These are phyloP conservation scores for Turritopsis rubra DNA, from an alignment of 30 jellyfish, hydroid and myxozoan species.

Conservation along the genomic window DNA sequence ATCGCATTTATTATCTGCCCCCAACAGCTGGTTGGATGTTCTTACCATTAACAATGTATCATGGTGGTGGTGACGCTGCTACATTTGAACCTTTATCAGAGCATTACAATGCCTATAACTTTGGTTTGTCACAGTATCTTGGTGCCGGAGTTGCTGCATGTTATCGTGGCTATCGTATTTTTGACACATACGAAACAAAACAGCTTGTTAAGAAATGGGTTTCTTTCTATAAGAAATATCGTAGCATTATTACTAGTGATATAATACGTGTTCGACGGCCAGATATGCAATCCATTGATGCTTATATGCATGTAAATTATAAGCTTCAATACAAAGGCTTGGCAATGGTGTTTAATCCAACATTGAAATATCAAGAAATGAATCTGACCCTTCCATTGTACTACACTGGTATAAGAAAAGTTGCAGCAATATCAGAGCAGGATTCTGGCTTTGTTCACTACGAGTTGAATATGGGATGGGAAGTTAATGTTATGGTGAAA, in stretches of 20 bases:
- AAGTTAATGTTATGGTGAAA: constrained; percentile 18
- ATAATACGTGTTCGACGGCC: constrained; percentile 33
- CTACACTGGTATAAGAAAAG: constrained; percentile 26
- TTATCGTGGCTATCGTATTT: constrained; percentile 35
- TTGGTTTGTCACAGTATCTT: constrained; percentile 33
- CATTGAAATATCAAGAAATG: background rate
- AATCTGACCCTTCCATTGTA: constrained; percentile 25
- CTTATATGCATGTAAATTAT: constrained; percentile 30
- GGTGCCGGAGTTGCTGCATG: constrained; percentile 45
- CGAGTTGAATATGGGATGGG: constrained; percentile 17
- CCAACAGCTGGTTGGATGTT: constrained; percentile 47
- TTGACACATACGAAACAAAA: constrained; percentile 26
- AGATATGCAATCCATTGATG: constrained; percentile 32
- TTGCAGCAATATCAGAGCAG: constrained; percentile 15
- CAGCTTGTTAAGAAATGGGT: constrained; percentile 28
- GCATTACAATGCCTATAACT: constrained; percentile 6
- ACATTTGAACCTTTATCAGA: constrained; percentile 26
- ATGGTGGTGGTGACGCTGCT: constrained; percentile 41
- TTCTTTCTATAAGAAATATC: constrained; percentile 33
- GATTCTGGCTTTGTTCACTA: constrained; percentile 3
- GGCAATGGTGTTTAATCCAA: constrained; percentile 36
- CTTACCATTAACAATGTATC: constrained; percentile 22
- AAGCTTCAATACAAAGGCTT: constrained; percentile 15
- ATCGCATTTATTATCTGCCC: constrained; percentile 11
- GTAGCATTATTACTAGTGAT: constrained; percentile 27